These are phyloP conservation scores for Coelopa frigida DNA, from an alignment of 1,140 invertebrate genomes.

Conservation along the genomic window DNA sequence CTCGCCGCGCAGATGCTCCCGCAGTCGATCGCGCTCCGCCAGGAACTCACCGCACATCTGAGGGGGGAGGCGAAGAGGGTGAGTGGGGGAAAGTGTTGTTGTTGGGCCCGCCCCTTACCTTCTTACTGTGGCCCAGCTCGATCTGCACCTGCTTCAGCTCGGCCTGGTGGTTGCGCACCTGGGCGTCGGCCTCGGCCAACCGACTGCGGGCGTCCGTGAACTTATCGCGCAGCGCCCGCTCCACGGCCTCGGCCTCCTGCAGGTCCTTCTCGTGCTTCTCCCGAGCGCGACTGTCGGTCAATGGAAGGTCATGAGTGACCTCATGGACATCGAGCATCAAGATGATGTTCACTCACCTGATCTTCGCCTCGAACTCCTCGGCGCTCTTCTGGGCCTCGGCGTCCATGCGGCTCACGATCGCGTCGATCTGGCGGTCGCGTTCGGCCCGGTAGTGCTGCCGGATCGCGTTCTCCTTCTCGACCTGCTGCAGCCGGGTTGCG, in stretches of 20 bases:
- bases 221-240: constrained; percentile 47
- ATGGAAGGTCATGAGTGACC: not conserved
- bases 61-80: constrained; percentile 1
- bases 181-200: constrained; percentile 51
- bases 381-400: constrained; percentile 50
- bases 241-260: constrained; percentile 53
- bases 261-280: constrained; percentile 68
- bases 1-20: constrained; percentile 48
- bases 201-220: constrained; percentile 51
- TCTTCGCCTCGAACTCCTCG: constrained; percentile 52
- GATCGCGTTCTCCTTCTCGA: constrained; percentile 53
- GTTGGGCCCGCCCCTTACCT: constrained; percentile 37
- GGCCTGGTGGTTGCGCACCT: constrained; percentile 47
- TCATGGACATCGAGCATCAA: no score
- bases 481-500: constrained; percentile 48
- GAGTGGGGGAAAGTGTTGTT: not conserved
- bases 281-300: constrained; percentile 53
- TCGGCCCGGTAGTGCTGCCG: constrained; percentile 54
- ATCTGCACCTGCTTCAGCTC: constrained; percentile 47
- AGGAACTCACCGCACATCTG: constrained; percentile 47
- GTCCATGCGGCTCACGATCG: constrained; percentile 56
- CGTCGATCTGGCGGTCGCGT: constrained; percentile 59
- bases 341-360: constrained; percentile 46
- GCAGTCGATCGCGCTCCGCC: constrained; percentile 47
- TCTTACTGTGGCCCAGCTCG: constrained; percentile 50